A percentile compares a stretch with the other conserved stretches of the same genome.
Conservation (phyloP, 2,113 vertebrate species). For the Donacobius atricapilla region DNA sequence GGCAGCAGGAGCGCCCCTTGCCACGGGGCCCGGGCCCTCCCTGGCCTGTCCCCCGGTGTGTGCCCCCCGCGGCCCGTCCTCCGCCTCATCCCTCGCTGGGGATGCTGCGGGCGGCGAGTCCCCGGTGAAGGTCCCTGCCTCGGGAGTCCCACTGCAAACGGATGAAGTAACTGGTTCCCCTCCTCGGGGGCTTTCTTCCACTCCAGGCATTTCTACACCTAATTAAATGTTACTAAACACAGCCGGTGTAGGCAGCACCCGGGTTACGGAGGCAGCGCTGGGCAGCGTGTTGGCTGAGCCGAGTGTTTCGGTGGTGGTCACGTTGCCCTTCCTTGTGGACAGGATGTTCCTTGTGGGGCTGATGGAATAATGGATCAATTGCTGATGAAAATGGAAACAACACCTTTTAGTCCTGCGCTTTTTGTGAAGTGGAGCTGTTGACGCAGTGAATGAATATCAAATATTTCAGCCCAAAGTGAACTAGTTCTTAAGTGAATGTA, state of each 20-base stretch:
- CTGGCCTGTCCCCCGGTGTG: neutral
- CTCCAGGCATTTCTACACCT: neutral
- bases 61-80: neutral
- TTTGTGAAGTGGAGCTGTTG: neutral
- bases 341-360: neutral
- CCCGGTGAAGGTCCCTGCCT: neutral
- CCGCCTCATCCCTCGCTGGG: neutral
- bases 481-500: rapidly evolving
- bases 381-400: neutral
- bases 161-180: neutral
- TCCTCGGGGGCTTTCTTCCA: neutral
- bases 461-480: neutral
- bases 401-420: neutral
- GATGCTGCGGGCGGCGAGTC: neutral
- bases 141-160: neutral
- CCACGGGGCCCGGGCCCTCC: neutral
- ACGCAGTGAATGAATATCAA: rapidly evolving
- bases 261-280: neutral
- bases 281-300: neutral
- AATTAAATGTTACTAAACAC: neutral
- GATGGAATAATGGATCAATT: neutral
- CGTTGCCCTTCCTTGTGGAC: neutral
- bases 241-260: rapidly evolving
- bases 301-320: neutral
- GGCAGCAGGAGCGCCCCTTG: neutral